Evolutionary conservation across 2,888 invertebrate genomes (phyloP).

Genomic region (Matsumyia berberina): DNA sequence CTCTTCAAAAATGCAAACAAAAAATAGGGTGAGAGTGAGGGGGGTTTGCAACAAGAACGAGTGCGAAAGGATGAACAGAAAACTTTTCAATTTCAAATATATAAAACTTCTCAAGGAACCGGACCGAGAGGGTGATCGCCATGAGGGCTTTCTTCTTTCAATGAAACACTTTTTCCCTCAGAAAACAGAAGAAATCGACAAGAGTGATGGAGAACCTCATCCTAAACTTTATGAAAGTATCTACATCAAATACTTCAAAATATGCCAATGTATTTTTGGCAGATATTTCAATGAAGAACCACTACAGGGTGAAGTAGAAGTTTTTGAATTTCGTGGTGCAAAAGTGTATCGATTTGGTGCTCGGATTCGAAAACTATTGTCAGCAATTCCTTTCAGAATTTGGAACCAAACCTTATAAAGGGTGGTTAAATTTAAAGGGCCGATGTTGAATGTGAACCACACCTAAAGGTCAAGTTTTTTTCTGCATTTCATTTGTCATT

Average conservation of each 20-base stretch:
- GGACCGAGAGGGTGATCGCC: constrained; percentile 11
- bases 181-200: not conserved
- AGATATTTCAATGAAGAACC: not conserved
- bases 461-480: too few species aligned
- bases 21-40: not conserved
- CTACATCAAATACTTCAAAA: too few species aligned
- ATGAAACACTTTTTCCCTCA: not conserved
- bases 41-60: not conserved
- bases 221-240: not conserved
- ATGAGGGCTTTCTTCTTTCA: not conserved
- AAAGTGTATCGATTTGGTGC: too few species aligned
- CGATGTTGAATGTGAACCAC: too few species aligned
- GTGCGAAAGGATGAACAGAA: constrained; percentile 10
- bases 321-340: too few species aligned
- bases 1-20: not conserved
- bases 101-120: constrained; percentile 12
- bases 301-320: not conserved
- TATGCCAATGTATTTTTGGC: not conserved
- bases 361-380: too few species aligned
- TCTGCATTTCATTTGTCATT: too few species aligned
- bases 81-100: constrained; percentile 43
- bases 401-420: too few species aligned
- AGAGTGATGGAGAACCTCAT: not conserved
- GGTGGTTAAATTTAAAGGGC: too few species aligned
- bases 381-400: too few species aligned